Evolutionary conservation across 1,140 invertebrate genomes (phyloP).

Genomic region (Rhagoletis zephyria): DNA sequence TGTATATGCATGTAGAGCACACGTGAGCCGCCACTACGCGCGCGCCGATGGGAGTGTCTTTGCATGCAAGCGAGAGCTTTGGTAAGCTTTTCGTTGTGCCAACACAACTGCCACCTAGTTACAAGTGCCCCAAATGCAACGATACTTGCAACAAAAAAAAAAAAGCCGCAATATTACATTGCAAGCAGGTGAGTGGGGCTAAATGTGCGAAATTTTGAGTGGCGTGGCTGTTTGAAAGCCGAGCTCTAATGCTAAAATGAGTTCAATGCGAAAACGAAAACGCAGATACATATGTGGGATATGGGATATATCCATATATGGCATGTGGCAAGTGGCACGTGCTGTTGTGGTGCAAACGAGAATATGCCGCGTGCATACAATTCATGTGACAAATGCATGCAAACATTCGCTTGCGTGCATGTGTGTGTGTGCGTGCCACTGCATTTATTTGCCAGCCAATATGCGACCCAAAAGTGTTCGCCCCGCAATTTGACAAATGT

Average conservation of each 20-base stretch:
- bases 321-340: conserved; percentile 26
- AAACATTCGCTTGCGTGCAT: neutral
- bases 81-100: neutral
- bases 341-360: neutral
- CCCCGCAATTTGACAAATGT: conserved; percentile 18
- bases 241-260: neutral
- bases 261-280: conserved; percentile 7
- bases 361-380: neutral
- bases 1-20: neutral
- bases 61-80: neutral
- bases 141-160: neutral
- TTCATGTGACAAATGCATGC: conserved; percentile 29
- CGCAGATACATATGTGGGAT: neutral
- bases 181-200: neutral
- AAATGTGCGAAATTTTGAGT: neutral
- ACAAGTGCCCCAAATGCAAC: neutral
- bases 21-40: neutral
- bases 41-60: neutral
- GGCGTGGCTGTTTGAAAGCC: neutral
- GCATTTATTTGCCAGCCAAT: conserved; percentile 46
- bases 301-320: no score
- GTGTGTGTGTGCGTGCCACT: neutral
- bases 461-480: neutral
- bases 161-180: neutral
- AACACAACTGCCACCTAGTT: neutral